Evolutionary conservation across 2,888 invertebrate genomes (phyloP), one percentile per base, ranked within the genome.

Genomic region (Drosophila picticornis): DNA sequence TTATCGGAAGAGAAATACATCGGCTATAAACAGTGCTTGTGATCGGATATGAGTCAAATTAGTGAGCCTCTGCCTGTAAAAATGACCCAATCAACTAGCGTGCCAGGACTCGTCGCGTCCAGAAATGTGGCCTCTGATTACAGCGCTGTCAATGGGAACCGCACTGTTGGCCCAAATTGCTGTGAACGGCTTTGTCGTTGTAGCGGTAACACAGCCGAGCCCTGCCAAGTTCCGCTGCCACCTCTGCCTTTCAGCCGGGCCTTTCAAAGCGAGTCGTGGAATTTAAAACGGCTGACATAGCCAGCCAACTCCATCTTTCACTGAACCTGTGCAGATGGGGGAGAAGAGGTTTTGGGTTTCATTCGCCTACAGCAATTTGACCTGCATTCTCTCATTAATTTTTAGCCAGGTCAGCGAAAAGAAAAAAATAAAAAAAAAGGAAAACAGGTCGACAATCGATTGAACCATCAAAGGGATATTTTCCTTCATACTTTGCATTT

Each of bases 61-160:
- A 56, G 63, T 68, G 43, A 11, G 55, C 34, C 32, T 46, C 59
- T 46, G 29, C 50, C 51, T 27, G 52, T 13, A 58, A 69, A 81
- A 84, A 72, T 78, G 55, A 58, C 57, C 64, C 79, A 82, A 84
- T 82, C 84, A 82, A 82, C 67, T 70, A 62, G 52, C 64, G 36
- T n/a, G 59, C 75, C 59, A 38, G 56, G 27, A 56, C 38, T 62
- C 66, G 58, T 63, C 74, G 40, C 27, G 50, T 29, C 57, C 64
- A 57, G 22, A 52, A 57, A 69, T 69, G 63, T 22, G 53, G 48
- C n/a, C 57, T 57, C 61, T 74, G 74, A 75, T 75, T 60, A 75
- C 61, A 64, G 57, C 46, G 75, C 75, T 61, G 75, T 55, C 64
- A 64, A 74, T 68, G 48, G 61, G 57, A 43, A 57, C 29, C 40